Evolutionary conservation across 2,888 invertebrate species (phyloP).

Genomic region (Trichogramma evanescens): DNA sequence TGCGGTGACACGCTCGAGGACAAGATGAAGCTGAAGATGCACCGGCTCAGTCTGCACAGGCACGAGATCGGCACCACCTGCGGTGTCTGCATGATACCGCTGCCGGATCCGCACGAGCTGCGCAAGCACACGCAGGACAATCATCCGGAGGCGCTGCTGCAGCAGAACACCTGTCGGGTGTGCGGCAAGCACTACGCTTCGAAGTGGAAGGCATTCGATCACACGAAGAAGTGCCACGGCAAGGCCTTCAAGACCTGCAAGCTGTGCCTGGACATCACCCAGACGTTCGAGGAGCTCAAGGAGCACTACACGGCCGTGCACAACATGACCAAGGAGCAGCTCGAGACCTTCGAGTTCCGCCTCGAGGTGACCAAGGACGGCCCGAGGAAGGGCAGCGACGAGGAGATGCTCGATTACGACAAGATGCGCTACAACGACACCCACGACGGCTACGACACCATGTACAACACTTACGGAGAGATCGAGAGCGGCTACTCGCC

Average conservation of each 20-base stretch:
- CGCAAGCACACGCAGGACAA: constrained; percentile 52
- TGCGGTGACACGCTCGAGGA: constrained; percentile 55
- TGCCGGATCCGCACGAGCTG: constrained; percentile 53
- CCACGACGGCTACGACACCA: constrained; percentile 41
- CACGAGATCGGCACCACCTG: constrained; percentile 54
- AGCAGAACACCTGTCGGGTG: constrained; percentile 53
- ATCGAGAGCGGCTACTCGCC: constrained; percentile 38
- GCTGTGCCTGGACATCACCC: constrained; percentile 55
- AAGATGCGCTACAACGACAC: constrained; percentile 32
- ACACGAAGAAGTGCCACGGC: constrained; percentile 55
- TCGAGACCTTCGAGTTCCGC: constrained; percentile 38
- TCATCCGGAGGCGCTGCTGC: constrained; percentile 49
- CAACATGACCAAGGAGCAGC: constrained; percentile 41
- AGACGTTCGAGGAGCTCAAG: constrained; percentile 49
- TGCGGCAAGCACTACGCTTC: constrained; percentile 57
- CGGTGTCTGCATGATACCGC: constrained; percentile 53
- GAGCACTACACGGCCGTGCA: constrained; percentile 49
- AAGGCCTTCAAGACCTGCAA: constrained; percentile 54
- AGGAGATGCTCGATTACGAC: constrained; percentile 40
- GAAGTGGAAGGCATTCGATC: constrained; percentile 56
- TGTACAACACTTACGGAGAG: constrained; percentile 39
- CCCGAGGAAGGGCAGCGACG: constrained; percentile 27
- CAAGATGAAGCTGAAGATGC: constrained; percentile 56
- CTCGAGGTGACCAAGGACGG: constrained; percentile 30
- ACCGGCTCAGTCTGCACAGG: constrained; percentile 52